These are phyloP conservation scores for Melanocharis versteri DNA, from an alignment of 2,113 vertebrate species.

Conservation along the genomic window DNA sequence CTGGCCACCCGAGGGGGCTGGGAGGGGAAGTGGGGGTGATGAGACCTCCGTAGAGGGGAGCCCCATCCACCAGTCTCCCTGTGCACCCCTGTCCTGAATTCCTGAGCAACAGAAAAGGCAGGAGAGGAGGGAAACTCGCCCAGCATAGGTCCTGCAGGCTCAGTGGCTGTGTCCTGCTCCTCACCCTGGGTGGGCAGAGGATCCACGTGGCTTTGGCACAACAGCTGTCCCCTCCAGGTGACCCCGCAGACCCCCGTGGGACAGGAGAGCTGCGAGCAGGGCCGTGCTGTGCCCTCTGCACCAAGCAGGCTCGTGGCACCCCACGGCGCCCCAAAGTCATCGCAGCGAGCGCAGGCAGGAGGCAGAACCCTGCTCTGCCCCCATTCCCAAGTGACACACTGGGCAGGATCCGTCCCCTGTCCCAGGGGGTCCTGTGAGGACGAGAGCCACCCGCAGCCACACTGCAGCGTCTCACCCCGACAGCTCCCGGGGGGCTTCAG, in stretches of 20 bases:
- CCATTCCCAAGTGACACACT: accelerated
- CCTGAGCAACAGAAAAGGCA: neutral
- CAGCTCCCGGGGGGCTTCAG: neutral
- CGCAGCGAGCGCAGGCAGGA: neutral
- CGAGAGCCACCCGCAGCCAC: neutral
- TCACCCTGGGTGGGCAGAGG: neutral
- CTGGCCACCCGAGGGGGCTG: neutral
- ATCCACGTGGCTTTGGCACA: neutral
- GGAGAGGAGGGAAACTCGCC: neutral
- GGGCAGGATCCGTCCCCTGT: neutral
- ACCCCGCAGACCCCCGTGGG: neutral
- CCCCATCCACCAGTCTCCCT: neutral
- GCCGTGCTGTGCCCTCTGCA: neutral
- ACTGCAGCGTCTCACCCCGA: neutral
- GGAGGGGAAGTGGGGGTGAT: neutral
- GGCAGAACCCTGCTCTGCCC: neutral
- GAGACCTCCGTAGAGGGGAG: neutral
- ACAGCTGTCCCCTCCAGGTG: neutral
- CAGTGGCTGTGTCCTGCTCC: accelerated
- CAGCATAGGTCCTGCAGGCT: neutral
- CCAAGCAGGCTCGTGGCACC: neutral
- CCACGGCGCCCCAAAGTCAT: accelerated
- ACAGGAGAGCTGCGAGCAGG: neutral
- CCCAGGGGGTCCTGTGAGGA: neutral
- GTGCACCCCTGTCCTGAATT: neutral